These are phyloP conservation scores for Pterois miles DNA, from an alignment of 2,797 vertebrate species.

Conservation along the genomic window DNA sequence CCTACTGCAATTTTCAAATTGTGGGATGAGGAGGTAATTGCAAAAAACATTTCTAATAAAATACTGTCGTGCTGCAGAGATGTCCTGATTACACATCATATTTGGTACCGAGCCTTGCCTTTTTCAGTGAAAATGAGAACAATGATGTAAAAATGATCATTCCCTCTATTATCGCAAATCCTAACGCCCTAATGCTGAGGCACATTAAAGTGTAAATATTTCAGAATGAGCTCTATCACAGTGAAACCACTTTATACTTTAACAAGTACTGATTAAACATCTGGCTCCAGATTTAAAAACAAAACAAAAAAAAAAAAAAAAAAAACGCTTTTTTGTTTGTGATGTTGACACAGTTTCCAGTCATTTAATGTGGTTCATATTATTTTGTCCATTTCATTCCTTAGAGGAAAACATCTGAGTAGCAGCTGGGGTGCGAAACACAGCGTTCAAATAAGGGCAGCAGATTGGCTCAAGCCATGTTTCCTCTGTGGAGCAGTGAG, in stretches of 20 bases:
- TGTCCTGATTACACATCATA: too few species aligned
- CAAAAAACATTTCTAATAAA: too few species aligned
- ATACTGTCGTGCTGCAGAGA: too few species aligned
- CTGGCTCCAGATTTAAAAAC: not conserved
- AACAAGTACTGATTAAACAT: not conserved
- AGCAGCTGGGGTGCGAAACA: too few species aligned
- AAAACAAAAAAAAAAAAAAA: too few species aligned
- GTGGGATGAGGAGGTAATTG: too few species aligned
- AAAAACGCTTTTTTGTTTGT: not conserved
- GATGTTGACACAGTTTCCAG: not conserved
- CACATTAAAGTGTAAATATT: rapidly evolving
- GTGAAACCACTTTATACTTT: not conserved
- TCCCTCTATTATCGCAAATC: too few species aligned
- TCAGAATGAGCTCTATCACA: not conserved
- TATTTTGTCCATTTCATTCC: not conserved
- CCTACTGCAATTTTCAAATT: too few species aligned
- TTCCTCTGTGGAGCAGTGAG: too few species aligned
- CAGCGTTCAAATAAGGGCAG: constrained; percentile 11
- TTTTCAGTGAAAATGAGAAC: too few species aligned
- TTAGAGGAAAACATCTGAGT: not conserved
- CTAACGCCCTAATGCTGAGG: not conserved
- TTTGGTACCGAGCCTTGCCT: too few species aligned
- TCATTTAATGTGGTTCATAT: constrained; percentile 11
- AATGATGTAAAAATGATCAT: too few species aligned
- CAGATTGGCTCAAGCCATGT: not conserved